Percentiles rank a stretch among this genome's conserved stretches.
Evolutionary conservation across 2,113 vertebrate genomes (phyloP).

Genomic region (Dipodomys spectabilis): DNA sequence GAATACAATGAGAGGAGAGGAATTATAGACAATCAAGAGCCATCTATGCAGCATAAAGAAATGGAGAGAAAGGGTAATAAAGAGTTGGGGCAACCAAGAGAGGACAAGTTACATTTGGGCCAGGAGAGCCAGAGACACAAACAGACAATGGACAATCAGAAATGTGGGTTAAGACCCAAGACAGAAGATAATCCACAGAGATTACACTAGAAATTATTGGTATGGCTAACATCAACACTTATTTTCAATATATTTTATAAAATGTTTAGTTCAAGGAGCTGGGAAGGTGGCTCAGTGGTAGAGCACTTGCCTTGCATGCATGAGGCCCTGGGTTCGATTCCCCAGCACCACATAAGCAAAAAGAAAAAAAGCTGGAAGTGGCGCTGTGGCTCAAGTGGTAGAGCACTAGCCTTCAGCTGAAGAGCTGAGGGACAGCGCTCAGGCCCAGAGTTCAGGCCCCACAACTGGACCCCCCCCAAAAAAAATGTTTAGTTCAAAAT

Average conservation of each 20-base stretch:
- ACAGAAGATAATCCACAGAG: neutral
- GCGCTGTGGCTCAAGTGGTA: too few relatives aligned
- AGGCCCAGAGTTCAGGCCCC: too few relatives aligned
- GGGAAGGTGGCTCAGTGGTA: too few relatives aligned
- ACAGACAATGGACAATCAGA: neutral
- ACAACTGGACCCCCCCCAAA: too few relatives aligned
- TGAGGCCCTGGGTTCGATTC: too few relatives aligned
- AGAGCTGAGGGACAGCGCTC: too few relatives aligned
- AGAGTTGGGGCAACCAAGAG: neutral
- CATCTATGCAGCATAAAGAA: neutral
- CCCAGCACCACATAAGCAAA: too few relatives aligned
- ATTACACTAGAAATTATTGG: neutral
- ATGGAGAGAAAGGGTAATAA: neutral
- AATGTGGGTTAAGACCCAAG: neutral
- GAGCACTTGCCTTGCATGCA: too few relatives aligned
- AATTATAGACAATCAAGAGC: neutral
- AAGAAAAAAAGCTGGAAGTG: too few relatives aligned
- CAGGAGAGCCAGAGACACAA: neutral
- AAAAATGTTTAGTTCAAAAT: neutral
- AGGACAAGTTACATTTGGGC: neutral
- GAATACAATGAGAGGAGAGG: neutral
- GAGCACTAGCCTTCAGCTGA: too few relatives aligned
- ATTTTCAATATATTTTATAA: conserved; percentile 42
- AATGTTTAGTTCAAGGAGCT: neutral
- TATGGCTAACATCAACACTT: neutral